phyloP scores from a whole-genome alignment of 1,140 invertebrate species.

The Laodelphax striatellus region DNA sequence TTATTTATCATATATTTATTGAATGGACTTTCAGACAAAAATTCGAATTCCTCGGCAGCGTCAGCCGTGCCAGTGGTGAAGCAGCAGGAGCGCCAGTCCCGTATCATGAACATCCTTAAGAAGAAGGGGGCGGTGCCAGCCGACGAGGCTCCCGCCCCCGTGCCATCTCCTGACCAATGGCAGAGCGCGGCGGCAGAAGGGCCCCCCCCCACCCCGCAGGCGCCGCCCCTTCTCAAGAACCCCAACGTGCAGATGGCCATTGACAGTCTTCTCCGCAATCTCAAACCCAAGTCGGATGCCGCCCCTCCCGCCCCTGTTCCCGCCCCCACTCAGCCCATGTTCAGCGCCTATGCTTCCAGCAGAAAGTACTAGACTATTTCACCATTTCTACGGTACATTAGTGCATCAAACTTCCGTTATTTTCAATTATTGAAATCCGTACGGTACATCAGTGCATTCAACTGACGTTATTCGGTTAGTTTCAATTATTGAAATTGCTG shows the following conservation, averaged over 20 bases:
- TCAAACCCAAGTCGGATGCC: conserved; percentile 17
- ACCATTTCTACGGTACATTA: too few species aligned
- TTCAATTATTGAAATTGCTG: too few species aligned
- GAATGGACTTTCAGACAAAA: background rate
- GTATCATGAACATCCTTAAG: conserved; percentile 74
- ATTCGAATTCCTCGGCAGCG: background rate
- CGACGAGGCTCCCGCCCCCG: conserved; percentile 16
- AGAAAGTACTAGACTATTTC: background rate
- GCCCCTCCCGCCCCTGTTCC: background rate
- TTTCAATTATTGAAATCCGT: too few species aligned
- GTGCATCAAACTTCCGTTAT: too few species aligned
- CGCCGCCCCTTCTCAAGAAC: conserved; percentile 51
- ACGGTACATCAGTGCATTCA: too few species aligned
- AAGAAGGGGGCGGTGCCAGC: conserved; percentile 28
- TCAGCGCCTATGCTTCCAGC: conserved; percentile 4
- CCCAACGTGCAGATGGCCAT: conserved; percentile 62
- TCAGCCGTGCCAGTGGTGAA: conserved; percentile 21
- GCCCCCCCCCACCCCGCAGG: conserved; percentile 21
- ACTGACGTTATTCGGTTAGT: too few species aligned
- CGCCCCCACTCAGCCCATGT: conserved; percentile 6
- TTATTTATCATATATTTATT: background rate
- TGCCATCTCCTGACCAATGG: conserved; percentile 12
- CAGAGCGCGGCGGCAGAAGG: conserved; percentile 19
- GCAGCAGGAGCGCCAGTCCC: conserved; percentile 65
- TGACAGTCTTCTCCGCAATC: conserved; percentile 50